A percentile compares a stretch with the other conserved stretches of the same genome.
Evolutionary conservation across 2,888 invertebrate genomes (phyloP).

Genomic region (Caenorhabditis zanzibari): DNA sequence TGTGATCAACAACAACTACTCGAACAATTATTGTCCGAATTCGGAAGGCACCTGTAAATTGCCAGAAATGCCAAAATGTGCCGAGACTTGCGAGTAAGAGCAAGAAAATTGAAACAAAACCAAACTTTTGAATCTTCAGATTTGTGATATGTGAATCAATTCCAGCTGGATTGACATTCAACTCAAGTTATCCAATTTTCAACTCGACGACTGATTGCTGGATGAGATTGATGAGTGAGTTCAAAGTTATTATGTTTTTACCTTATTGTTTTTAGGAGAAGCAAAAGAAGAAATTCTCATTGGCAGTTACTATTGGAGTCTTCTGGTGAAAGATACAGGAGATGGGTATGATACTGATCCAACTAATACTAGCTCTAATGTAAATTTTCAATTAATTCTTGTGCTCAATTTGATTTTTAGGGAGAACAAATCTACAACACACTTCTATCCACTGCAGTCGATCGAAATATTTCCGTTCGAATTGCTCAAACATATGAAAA

Average conservation of each 20-base stretch:
- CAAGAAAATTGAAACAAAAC: not conserved
- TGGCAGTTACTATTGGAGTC: conserved; percentile 95
- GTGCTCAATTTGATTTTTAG: conserved; percentile 43
- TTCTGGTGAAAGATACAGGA: conserved; percentile 88
- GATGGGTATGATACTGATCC: conserved; percentile 67
- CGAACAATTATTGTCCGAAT: conserved; percentile 21
- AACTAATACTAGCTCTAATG: conserved; percentile 60
- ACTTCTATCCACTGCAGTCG: conserved; percentile 71
- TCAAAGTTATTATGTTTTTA: not conserved
- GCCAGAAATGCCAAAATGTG: conserved; percentile 66
- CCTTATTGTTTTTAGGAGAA: conserved; percentile 84
- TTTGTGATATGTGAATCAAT: conserved; percentile 73
- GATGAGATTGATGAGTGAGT: conserved; percentile 72
- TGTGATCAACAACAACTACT: conserved; percentile 11
- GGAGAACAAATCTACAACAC: conserved; percentile 75
- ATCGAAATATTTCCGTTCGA: conserved; percentile 73
- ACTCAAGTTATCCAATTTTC: conserved; percentile 62
- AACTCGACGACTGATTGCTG: conserved; percentile 73
- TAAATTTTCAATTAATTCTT: not conserved
- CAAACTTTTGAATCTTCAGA: conserved; percentile 37
- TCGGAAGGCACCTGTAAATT: conserved; percentile 33
- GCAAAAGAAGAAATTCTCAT: conserved; percentile 92
- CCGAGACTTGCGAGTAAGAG: conserved; percentile 73
- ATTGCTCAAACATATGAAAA: conserved; percentile 76
- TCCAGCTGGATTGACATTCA: conserved; percentile 67